Evolutionary conservation across 2,797 vertebrate species (phyloP).

Genomic region (Muscicapa comitata): DNA sequence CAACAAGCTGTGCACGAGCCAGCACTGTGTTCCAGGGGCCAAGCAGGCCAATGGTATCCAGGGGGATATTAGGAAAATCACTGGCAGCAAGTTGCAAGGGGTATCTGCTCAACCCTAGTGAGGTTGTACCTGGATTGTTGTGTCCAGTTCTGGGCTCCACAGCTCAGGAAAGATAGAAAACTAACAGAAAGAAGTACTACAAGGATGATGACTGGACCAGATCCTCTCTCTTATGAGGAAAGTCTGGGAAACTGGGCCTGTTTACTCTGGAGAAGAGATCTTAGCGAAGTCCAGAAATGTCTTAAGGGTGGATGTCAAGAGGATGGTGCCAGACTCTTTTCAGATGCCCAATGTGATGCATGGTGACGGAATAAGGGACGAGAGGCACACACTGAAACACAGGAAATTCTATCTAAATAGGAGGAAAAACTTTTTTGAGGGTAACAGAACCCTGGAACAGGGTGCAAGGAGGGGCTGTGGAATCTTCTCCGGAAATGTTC

Average conservation of each 20-base stretch:
- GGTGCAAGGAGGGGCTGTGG: neutral
- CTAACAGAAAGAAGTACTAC: too few species aligned
- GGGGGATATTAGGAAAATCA: neutral
- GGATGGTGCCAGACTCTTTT: neutral
- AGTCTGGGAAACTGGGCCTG: neutral
- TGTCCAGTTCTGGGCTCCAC: neutral
- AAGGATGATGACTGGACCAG: neutral
- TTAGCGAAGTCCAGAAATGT: too few species aligned
- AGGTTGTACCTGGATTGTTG: neutral
- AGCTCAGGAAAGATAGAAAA: neutral
- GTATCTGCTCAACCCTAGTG: neutral
- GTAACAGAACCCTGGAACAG: neutral
- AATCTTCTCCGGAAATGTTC: neutral
- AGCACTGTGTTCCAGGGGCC: neutral
- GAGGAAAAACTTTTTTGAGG: neutral
- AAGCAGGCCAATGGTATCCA: neutral
- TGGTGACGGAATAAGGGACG: accelerated
- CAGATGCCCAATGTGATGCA: neutral
- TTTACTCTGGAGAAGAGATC: neutral
- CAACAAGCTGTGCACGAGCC: neutral
- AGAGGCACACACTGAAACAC: neutral
- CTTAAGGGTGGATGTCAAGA: neutral
- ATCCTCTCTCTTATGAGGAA: neutral
- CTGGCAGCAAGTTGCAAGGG: neutral
- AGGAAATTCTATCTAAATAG: neutral